Percentiles rank a stretch among this genome's conserved stretches.
Evolutionary conservation across 1,140 invertebrate genomes (phyloP).

Genomic region (Dryas iulia): DNA sequence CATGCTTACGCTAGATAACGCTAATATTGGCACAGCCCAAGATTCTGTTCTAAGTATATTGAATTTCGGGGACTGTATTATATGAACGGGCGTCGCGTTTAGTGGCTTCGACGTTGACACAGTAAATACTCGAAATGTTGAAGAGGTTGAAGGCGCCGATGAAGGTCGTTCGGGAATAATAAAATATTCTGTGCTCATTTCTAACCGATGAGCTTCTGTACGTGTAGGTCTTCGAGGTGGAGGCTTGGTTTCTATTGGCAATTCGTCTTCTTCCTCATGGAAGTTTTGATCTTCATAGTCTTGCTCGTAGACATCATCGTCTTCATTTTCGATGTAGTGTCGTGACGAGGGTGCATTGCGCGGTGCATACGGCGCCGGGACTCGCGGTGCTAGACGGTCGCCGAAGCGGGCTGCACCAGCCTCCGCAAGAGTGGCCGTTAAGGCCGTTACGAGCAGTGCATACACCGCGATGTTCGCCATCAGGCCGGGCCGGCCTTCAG

Average conservation of each 20-base stretch:
- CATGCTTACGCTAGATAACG: constrained; percentile 89
- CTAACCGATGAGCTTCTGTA: constrained; percentile 82
- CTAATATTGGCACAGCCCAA: constrained; percentile 93
- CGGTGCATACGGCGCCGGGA: constrained; percentile 63
- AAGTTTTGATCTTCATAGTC: constrained; percentile 53
- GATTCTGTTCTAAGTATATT: constrained; percentile 84
- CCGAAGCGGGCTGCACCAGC: constrained; percentile 68
- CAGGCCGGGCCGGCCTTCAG: constrained; percentile 59
- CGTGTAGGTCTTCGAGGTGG: constrained; percentile 59
- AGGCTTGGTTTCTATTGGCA: constrained; percentile 42
- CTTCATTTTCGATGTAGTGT: constrained; percentile 49
- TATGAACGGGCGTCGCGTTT: constrained; percentile 50
- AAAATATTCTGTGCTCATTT: constrained; percentile 90
- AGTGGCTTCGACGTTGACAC: constrained; percentile 39
- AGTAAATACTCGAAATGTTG: constrained; percentile 26
- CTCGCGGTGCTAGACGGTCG: constrained; percentile 72
- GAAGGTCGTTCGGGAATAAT: constrained; percentile 81
- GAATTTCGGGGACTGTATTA: constrained; percentile 45
- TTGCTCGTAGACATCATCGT: constrained; percentile 53
- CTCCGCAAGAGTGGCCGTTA: constrained; percentile 44
- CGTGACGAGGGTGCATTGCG: constrained; percentile 51
- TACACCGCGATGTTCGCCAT: constrained; percentile 52
- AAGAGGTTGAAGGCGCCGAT: constrained; percentile 49
- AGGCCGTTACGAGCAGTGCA: constrained; percentile 50
- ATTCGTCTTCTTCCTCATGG: constrained; percentile 40